Conservation (phyloP, 2,113 vertebrate genomes). For the Solenodon paradoxus region DNA sequence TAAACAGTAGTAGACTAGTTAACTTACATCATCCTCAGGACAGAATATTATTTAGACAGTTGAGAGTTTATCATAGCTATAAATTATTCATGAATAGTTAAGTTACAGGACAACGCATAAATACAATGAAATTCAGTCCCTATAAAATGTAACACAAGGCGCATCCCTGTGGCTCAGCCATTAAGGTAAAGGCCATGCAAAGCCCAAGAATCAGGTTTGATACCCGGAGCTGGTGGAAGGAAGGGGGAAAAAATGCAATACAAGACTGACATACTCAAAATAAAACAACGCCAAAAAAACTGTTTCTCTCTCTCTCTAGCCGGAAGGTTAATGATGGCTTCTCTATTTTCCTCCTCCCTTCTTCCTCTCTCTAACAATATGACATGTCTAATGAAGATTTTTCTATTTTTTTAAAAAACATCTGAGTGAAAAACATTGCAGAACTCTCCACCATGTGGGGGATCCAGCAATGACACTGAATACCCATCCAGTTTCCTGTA, state of each 20-base stretch:
- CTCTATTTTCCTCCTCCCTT: neutral
- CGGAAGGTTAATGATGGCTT: neutral
- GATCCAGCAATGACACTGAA: fast-evolving
- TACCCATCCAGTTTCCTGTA: neutral
- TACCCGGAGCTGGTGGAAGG: too few relatives aligned
- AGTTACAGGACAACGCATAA: neutral
- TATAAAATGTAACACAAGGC: too few relatives aligned
- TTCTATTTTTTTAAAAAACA: neutral
- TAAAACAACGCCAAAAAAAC: too few relatives aligned
- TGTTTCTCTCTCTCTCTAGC: neutral
- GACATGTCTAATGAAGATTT: neutral
- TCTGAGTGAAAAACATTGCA: neutral
- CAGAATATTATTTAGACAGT: neutral
- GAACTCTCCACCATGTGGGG: neutral
- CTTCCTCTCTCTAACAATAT: neutral
- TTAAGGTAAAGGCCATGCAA: too few relatives aligned
- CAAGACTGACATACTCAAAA: neutral
- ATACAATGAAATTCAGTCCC: neutral
- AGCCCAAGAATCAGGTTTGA: too few relatives aligned
- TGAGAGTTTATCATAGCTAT: neutral
- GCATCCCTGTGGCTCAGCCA: too few relatives aligned
- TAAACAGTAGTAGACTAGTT: neutral
- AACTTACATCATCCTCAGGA: neutral
- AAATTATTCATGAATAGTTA: neutral
- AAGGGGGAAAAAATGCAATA: neutral